Percentiles rank a stretch among this genome's conserved stretches.
Evolutionary conservation across 1,140 invertebrate species (phyloP).

Genomic region (Drosophila obscura): DNA sequence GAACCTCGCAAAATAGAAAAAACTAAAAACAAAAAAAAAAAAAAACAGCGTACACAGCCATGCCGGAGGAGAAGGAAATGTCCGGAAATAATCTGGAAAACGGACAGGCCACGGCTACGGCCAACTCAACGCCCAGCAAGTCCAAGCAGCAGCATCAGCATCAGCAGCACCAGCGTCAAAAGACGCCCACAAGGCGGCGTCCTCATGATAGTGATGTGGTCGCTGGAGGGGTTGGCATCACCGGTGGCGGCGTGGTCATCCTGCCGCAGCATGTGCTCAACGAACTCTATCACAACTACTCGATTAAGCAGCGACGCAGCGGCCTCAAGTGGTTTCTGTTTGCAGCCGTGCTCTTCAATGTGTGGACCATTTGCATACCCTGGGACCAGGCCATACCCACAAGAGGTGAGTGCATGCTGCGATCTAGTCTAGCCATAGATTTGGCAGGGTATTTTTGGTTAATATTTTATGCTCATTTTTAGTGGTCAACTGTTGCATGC

Average conservation of each 20-base stretch:
- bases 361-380: constrained; percentile 86
- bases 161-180: constrained; percentile 24
- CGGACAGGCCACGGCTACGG: constrained; percentile 56
- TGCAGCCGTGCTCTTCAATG: constrained; percentile 88
- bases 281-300: constrained; percentile 90
- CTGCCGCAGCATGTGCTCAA: constrained; percentile 87
- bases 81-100: constrained; percentile 59
- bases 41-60: not conserved
- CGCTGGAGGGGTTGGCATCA: constrained; percentile 64
- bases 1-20: constrained; percentile 15
- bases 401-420: constrained; percentile 60
- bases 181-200: constrained; percentile 48
- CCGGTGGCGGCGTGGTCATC: constrained; percentile 68
- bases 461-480: not conserved
- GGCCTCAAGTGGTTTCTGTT: constrained; percentile 91
- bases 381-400: constrained; percentile 84
- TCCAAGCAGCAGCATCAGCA: constrained; percentile 10
- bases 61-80: constrained; percentile 62
- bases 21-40: too few species aligned
- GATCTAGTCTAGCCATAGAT: not conserved
- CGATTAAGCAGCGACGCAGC: constrained; percentile 89
- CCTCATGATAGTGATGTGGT: constrained; percentile 65
- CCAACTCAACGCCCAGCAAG: constrained; percentile 46
- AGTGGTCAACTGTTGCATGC: constrained; percentile 71
- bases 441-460: constrained; percentile 1